Base-by-base conservation (phyloP, 2,888 invertebrate genomes). In the Euspilapteryx auroguttella region DNA sequence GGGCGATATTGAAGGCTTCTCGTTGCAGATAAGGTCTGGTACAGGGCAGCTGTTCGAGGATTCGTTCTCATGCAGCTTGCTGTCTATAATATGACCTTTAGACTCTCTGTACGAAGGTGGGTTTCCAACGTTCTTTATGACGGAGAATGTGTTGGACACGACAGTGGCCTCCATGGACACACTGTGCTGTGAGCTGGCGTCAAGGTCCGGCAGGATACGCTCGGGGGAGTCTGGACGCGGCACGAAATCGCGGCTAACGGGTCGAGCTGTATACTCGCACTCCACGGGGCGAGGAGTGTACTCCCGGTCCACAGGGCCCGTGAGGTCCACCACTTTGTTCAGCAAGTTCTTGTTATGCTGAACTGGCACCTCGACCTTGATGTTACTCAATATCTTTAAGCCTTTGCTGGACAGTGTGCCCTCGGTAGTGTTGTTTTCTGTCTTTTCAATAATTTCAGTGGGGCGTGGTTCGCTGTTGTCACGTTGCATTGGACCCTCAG, bases 311-410 rank as follows among this genome's bases (percentile, higher is more conserved):
- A 46, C 50, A 12, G 64, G 43, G 4, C 55, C 62, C 21, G 76
- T 76, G 8, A 76, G 46, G 37, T 77, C 77, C 53, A 76, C 57
- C 2, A 75, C 55, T 14, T 66, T 69, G 32, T 73, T 68, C 13
- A 73, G 48, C 61, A 71, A 62, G 37, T 61, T 69, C 40, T 68
- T 71, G 35, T 61, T 53, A 47, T 68, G 73, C 38, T 69, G 65
- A 8, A 76, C 69, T 32, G 73, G 77, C 21, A 76, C 69, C 49
- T 78, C 77, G n/a, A 78, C 73, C 38, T 77, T 78, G 22, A 78
- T 66, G 38, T 78, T 76, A 40, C 77, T 78, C 21, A 78, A 49
- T 34, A 78, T 78, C 46, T 76, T 76, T 8, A 77, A 48, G n/a
- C 76, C 75, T 40, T 59, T 71, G 25, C 43, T 58, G n/a, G n/a